phyloP scores from a whole-genome alignment of 2,113 vertebrate genomes.

The Marcusenius ussheri region DNA sequence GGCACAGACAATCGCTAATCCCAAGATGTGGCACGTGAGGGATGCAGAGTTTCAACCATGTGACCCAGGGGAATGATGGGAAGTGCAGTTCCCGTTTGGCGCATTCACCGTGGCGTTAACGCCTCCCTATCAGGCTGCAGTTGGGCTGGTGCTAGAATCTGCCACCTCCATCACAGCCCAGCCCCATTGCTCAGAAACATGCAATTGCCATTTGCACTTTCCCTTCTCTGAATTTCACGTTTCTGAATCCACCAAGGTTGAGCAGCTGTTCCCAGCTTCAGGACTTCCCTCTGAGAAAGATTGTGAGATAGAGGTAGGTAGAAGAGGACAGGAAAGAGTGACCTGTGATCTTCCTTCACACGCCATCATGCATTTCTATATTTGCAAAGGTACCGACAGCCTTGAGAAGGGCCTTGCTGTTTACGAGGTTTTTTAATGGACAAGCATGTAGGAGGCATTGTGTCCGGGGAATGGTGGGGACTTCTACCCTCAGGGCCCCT shows the following conservation, averaged over 20 bases:
- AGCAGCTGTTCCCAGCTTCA: not conserved
- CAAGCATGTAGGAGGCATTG: not conserved
- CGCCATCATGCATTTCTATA: too few species aligned
- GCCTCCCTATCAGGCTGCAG: not conserved
- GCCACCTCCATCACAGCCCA: not conserved
- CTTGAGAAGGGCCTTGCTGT: not conserved
- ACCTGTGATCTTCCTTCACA: not conserved
- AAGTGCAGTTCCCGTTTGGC: not conserved
- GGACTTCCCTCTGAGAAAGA: not conserved
- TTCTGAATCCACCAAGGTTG: not conserved
- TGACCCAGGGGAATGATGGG: not conserved
- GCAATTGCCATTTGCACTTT: slow-evolving; percentile 25
- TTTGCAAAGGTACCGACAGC: not conserved
- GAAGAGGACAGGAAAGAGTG: not conserved
- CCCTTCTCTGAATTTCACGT: slow-evolving; percentile 10
- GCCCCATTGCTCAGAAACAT: not conserved
- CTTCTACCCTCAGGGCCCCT: not conserved
- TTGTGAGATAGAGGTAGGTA: not conserved
- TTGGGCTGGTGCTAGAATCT: not conserved
- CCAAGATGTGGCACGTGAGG: not conserved
- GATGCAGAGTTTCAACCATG: not conserved
- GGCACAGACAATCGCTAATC: not conserved
- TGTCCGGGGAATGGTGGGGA: not conserved
- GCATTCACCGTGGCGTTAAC: not conserved
- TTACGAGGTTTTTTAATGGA: not conserved